Conservation (phyloP, 53 echinoderm and acorn worm genomes). For the Echinometra lucunter region DNA sequence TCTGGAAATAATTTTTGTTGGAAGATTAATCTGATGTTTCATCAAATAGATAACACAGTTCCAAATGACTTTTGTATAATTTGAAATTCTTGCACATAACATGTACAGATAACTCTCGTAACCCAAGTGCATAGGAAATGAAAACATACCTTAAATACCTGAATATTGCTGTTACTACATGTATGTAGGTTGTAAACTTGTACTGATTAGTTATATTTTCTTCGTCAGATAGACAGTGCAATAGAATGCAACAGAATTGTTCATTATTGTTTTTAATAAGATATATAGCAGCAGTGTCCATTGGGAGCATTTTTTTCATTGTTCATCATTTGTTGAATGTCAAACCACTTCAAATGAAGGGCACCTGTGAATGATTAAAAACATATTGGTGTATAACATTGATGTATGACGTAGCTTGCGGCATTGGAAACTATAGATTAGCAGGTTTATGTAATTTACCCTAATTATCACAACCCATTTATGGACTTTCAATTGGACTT, state of each 20-base stretch:
- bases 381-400: background rate
- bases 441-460: no score
- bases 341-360: slow-evolving; percentile 25
- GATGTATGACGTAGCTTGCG: background rate
- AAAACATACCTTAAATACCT: no score
- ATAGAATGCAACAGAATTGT: background rate
- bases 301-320: background rate
- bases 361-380: background rate
- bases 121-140: background rate
- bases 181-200: no score
- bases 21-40: no score
- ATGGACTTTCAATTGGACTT: no score
- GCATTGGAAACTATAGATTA: background rate
- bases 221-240: background rate
- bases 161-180: no score
- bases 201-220: background rate
- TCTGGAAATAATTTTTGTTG: no score
- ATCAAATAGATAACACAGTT: no score
- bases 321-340: background rate
- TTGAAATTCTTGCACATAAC: no score
- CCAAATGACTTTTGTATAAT: no score
- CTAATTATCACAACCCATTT: background rate
- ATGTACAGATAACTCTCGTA: background rate
- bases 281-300: background rate
- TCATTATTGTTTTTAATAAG: background rate